Evolutionary conservation across 1,140 invertebrate genomes (phyloP).

Genomic region (Trachymyrmex cornetzi): DNA sequence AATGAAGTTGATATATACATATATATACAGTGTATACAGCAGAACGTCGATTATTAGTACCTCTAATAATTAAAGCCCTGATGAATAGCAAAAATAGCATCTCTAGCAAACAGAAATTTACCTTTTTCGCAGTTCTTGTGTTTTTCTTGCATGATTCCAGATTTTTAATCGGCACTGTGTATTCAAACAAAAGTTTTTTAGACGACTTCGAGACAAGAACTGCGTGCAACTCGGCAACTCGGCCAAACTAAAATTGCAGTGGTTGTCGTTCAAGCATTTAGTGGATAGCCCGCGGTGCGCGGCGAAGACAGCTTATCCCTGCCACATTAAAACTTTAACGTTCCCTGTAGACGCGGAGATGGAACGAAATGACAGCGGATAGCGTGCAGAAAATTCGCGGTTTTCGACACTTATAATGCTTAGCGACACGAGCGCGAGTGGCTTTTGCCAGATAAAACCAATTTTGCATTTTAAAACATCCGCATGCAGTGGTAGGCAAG

Average conservation of each 20-base stretch:
- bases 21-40: neutral
- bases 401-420: constrained; percentile 43
- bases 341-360: constrained; percentile 48
- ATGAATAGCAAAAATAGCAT: neutral
- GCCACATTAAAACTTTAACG: constrained; percentile 77
- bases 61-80: constrained; percentile 22
- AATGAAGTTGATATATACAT: neutral
- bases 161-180: constrained; percentile 25
- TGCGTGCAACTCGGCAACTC: constrained; percentile 66
- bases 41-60: constrained; percentile 18
- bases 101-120: neutral
- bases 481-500: neutral
- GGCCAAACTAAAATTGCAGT: constrained; percentile 76
- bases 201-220: constrained; percentile 47
- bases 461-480: constrained; percentile 39
- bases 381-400: constrained; percentile 58
- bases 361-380: constrained; percentile 35
- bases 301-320: constrained; percentile 72
- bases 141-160: neutral
- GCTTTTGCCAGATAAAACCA: constrained; percentile 43
- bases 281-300: constrained; percentile 75
- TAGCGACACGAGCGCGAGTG: constrained; percentile 28
- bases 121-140: neutral
- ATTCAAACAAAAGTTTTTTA: constrained; percentile 40
- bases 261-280: constrained; percentile 78